Conservation (phyloP, 1,140 invertebrate species). For the Anoplophora glabripennis region DNA sequence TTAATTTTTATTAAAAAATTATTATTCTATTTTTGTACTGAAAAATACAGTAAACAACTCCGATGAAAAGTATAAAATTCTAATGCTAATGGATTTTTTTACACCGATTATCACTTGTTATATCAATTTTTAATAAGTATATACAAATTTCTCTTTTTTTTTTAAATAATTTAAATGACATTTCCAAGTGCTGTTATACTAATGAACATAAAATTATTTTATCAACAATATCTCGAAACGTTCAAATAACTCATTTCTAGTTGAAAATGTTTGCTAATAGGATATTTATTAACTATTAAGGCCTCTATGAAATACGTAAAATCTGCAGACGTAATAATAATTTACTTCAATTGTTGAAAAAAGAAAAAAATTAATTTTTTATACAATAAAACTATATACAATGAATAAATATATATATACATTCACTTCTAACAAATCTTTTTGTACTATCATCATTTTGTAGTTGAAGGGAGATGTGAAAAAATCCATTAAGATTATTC, state of each 20-base stretch:
- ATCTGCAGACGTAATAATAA: neutral
- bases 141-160: too few relatives aligned
- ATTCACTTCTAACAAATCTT: constrained; percentile 19
- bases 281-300: constrained; percentile 9
- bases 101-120: too few relatives aligned
- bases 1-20: constrained; percentile 25
- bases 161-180: too few relatives aligned
- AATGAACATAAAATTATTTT: too few relatives aligned
- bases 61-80: too few relatives aligned
- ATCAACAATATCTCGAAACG: too few relatives aligned
- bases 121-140: too few relatives aligned
- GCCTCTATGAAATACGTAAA: constrained; percentile 13
- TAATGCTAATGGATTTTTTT: too few relatives aligned
- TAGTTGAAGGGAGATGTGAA: constrained; percentile 10
- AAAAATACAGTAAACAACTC: constrained; percentile 10
- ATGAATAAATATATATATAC: constrained; percentile 21
- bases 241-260: too few relatives aligned
- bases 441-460: constrained; percentile 30
- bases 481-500: constrained; percentile 10
- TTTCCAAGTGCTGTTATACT: too few relatives aligned
- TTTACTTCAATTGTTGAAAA: too few relatives aligned
- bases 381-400: constrained; percentile 24
- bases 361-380: neutral
- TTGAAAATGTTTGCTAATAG: neutral
- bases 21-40: constrained; percentile 28